Conservation (phyloP, 2,888 invertebrate species). For the Apamea anceps region DNA sequence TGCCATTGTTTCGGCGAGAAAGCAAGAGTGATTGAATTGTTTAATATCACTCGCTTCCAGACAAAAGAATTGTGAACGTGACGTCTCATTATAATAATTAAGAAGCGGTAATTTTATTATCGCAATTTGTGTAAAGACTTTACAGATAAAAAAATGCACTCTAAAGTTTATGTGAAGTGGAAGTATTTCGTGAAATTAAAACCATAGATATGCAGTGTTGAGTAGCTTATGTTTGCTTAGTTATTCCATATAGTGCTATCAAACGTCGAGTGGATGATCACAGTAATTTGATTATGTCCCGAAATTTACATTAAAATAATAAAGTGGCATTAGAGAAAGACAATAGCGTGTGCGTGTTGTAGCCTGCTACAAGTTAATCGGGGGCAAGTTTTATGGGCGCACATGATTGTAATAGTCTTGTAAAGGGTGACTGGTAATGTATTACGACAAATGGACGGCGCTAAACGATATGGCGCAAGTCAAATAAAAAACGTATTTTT, state of each 20-base stretch:
- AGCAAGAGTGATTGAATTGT: conserved; percentile 61
- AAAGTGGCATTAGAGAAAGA: conserved; percentile 72
- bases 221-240: conserved; percentile 67
- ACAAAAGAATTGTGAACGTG: conserved; percentile 56
- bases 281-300: conserved; percentile 80
- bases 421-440: conserved; percentile 80
- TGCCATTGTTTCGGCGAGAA: conserved; percentile 40
- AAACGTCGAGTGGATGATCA: conserved; percentile 76
- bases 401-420: conserved; percentile 82
- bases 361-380: conserved; percentile 76
- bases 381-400: conserved; percentile 77
- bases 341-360: conserved; percentile 75
- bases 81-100: conserved; percentile 55
- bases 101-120: conserved; percentile 46
- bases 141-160: conserved; percentile 35
- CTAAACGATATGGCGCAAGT: conserved; percentile 62
- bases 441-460: conserved; percentile 73
- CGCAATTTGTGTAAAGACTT: conserved; percentile 50
- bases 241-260: conserved; percentile 63
- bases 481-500: conserved; percentile 23
- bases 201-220: conserved; percentile 77
- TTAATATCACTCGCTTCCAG: conserved; percentile 46
- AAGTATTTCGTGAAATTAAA: conserved; percentile 55
- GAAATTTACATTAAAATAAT: conserved; percentile 81
- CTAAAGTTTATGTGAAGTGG: conserved; percentile 43